Percentiles rank a stretch among this genome's conserved stretches.
These are phyloP conservation scores for Protosalanx chinensis DNA, from an alignment of 2,797 vertebrate genomes.

Conservation along the genomic window DNA sequence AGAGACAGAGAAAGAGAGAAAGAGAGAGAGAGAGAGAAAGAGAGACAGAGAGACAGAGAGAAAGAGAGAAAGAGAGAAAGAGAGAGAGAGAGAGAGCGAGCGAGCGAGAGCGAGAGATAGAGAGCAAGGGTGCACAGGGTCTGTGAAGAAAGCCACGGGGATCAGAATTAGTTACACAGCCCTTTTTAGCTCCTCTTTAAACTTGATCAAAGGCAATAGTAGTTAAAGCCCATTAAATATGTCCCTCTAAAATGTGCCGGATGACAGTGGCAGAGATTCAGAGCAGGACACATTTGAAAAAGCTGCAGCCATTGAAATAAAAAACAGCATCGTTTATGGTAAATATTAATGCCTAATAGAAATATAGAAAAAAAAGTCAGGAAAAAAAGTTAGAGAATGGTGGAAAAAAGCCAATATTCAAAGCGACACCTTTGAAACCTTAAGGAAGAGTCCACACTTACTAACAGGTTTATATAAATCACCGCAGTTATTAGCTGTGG, in stretches of 20 bases:
- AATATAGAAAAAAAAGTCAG: constrained; percentile 42
- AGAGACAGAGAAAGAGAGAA: too few species aligned
- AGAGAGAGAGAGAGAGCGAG: too few species aligned
- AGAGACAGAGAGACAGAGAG: constrained; percentile 28
- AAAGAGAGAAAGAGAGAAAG: too few species aligned
- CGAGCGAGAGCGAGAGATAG: constrained; percentile 17
- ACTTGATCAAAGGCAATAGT: constrained; percentile 78
- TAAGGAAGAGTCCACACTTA: constrained; percentile 56
- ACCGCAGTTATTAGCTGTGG: constrained; percentile 67
- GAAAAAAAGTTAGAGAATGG: constrained; percentile 51
- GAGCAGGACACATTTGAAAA: constrained; percentile 53
- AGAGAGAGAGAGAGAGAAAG: too few species aligned
- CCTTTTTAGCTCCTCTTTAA: constrained; percentile 77
- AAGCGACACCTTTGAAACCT: constrained; percentile 70
- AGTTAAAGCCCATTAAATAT: constrained; percentile 78
- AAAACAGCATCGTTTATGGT: constrained; percentile 43
- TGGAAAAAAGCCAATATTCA: constrained; percentile 54
- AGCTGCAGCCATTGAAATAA: constrained; percentile 51
- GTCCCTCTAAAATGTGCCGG: constrained; percentile 64
- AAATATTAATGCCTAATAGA: constrained; percentile 53
- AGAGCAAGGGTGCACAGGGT: constrained; percentile 54
- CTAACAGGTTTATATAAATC: constrained; percentile 76
- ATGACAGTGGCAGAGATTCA: constrained; percentile 61
- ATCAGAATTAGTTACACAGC: constrained; percentile 76
- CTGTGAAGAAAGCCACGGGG: constrained; percentile 68